Base-by-base conservation (phyloP, 53 echinoderm and acorn worm species). In the Apostichopus leukothele region DNA sequence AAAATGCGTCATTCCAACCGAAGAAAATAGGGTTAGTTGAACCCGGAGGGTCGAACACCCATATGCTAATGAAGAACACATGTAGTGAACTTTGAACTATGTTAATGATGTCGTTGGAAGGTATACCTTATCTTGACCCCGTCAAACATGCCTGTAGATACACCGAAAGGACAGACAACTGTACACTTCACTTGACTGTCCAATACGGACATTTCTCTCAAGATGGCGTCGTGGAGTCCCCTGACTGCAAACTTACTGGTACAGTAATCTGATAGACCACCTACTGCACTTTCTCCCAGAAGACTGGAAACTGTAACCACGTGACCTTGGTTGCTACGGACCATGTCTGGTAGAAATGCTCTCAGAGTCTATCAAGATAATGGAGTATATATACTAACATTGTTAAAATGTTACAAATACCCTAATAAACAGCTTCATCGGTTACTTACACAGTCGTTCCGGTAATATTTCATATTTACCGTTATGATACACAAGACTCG, bases 201-300 rank as follows among this genome's bases (percentile, higher is more conserved):
- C 1, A 89, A 84, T 10, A 81, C 90, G 78, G 88, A 86, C 71
- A 97, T 67, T 87, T 97, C 98, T 57, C 79, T 88, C 21, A 88
- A 89, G 85, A 97, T 84, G 52, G 94, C 39, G 20, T 97, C 98
- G 75, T 97, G 94, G 68, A 97, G 90, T 5, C 98, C 98, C 2
- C 95, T 95, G 1, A 94, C 98, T 1, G 94, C 98, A 95, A 94
- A 95, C 91, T 97, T 97, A 88, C 95, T 95, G 52, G 98, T 89
- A 76, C 88, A 93, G 89, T 97, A 97, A 84, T 97, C 98, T 74
- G 92, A 89, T 59, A 97, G 93, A 4, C 94, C 92, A 10, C 89
- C 94, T 59, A 89, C 86, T 26, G 95, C 98, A 25, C 90, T 87
- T 16, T 91, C 86, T 10, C 98, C 98, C 22, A 95, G 93, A 27